A percentile compares a stretch with the other conserved stretches of the same genome.
Conservation (phyloP, 2,113 vertebrate species). For the Microtus richardsoni region DNA sequence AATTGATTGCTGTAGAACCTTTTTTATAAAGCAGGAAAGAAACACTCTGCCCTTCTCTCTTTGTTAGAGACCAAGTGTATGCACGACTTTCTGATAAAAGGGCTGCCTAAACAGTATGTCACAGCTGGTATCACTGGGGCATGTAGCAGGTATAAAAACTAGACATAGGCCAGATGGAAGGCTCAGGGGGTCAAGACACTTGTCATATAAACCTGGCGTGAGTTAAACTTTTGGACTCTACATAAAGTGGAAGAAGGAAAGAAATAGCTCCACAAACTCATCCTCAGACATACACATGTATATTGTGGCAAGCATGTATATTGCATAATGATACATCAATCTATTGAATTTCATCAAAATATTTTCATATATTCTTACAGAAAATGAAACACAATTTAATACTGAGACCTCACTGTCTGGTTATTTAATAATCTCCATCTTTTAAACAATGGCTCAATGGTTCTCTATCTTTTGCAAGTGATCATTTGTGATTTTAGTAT, state of each 20-base stretch:
- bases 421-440: slow-evolving; percentile 2
- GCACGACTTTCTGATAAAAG: not conserved
- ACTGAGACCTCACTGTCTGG: not conserved
- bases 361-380: not conserved
- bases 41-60: not conserved
- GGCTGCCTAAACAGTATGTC: not conserved
- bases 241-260: not conserved
- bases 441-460: not conserved
- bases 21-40: not conserved
- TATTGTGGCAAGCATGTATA: not conserved
- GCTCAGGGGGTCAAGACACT: not conserved
- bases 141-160: not conserved
- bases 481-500: not conserved
- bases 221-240: not conserved
- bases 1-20: not conserved
- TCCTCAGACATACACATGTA: not conserved
- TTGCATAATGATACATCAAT: not conserved
- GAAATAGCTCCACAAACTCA: not conserved
- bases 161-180: not conserved
- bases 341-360: not conserved
- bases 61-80: not conserved
- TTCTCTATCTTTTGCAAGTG: not conserved
- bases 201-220: not conserved
- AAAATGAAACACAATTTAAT: slow-evolving; percentile 12
- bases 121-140: not conserved